A percentile compares a stretch with the other conserved stretches of the same genome.
Conservation (phyloP, 2,888 invertebrate species). For the Aleiodes leptofemur region DNA sequence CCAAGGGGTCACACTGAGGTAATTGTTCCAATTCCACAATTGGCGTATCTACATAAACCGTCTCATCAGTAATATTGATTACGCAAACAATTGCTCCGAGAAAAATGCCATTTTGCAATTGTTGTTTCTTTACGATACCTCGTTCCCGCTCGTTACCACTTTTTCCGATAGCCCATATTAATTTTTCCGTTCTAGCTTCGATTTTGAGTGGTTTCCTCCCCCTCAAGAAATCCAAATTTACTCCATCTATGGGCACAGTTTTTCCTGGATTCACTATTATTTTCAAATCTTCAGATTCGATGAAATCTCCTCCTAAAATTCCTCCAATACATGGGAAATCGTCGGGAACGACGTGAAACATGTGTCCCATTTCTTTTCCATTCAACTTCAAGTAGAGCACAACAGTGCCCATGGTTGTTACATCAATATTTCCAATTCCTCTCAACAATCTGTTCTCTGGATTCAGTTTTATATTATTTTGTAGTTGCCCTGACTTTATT, state of each 20-base stretch:
- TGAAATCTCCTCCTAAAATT: slow-evolving; percentile 3
- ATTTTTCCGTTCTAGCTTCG: not conserved
- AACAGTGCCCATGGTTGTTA: not conserved
- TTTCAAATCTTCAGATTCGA: not conserved
- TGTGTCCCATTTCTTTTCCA: not conserved
- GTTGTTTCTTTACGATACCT: not conserved
- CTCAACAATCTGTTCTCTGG: not conserved
- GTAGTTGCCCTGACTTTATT: not conserved
- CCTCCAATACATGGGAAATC: slow-evolving; percentile 8
- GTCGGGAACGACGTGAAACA: not conserved
- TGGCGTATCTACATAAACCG: not conserved
- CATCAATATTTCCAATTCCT: not conserved
- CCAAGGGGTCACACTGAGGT: no score
- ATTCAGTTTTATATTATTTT: not conserved
- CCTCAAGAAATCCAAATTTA: not conserved
- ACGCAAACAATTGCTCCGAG: not conserved
- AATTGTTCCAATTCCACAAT: no score
- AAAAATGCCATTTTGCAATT: not conserved
- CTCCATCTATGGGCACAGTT: not conserved
- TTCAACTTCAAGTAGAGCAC: not conserved
- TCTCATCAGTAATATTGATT: not conserved
- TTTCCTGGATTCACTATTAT: not conserved
- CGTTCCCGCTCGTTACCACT: not conserved
- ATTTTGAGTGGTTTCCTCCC: not conserved
- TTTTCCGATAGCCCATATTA: not conserved